phyloP scores from a whole-genome alignment of 2,113 vertebrate species.

The Istiophorus platypterus region DNA sequence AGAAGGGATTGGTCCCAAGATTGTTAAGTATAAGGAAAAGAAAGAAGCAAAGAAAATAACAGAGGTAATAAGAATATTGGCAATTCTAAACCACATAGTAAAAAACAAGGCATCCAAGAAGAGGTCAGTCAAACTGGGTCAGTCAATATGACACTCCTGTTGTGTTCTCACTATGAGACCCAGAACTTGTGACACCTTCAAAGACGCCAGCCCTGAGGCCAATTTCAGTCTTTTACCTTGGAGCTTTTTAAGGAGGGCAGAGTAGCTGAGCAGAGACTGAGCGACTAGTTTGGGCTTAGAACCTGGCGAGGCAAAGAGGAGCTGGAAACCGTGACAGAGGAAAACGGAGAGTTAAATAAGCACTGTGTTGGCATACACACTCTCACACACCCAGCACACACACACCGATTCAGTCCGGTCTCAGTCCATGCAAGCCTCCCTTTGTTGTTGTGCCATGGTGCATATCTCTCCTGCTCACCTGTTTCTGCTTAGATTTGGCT shows the following conservation, averaged over 20 bases:
- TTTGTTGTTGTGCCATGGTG: conserved; percentile 38
- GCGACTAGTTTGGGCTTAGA: conserved; percentile 36
- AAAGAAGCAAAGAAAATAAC: not conserved
- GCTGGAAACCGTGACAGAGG: conserved; percentile 61
- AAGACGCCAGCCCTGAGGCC: not conserved
- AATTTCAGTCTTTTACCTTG: not conserved
- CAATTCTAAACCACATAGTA: not conserved
- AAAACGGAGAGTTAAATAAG: conserved; percentile 11
- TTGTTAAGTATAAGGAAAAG: conserved; percentile 1
- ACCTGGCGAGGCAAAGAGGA: conserved; percentile 23
- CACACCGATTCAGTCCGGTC: conserved; percentile 9
- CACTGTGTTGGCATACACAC: not conserved
- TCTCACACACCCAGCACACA: conserved; percentile 3
- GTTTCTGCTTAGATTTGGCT: conserved; percentile 74
- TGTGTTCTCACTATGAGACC: not conserved
- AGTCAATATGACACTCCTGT: conserved; percentile 3
- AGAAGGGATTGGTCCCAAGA: not conserved
- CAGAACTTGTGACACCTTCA: not conserved
- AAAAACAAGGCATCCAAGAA: not conserved
- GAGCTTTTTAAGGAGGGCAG: not conserved
- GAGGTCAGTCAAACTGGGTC: not conserved
- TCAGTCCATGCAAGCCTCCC: conserved; percentile 7
- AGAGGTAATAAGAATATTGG: not conserved
- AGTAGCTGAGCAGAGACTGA: conserved; percentile 29
- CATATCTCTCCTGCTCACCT: conserved; percentile 64